Base-by-base conservation (phyloP, 2,113 vertebrate genomes). In the Piprites chloris region DNA sequence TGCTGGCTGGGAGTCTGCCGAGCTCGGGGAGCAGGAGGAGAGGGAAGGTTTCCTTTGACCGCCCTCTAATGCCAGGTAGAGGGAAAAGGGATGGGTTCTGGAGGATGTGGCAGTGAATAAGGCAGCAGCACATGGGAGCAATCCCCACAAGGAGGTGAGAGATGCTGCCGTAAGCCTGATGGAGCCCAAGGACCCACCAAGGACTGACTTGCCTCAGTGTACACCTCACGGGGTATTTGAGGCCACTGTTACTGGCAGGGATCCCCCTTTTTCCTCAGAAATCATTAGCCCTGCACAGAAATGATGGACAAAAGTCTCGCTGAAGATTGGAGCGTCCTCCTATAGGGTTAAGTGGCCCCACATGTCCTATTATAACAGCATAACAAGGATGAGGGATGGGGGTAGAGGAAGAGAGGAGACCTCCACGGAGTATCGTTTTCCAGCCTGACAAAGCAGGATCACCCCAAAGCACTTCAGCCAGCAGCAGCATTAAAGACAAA, bases 61-160 rank as follows among this genome's bases (percentile, higher is more conserved):
- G 94, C 91, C 91, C 87, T 96, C 93, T 95, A 94, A 95, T 53
- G 95, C 84, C 69, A 75, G 49, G 41, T 5, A 61, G 56, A 84
- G 56, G 76, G 27, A 95, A 80, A 86, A 52, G 46, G 5, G 72
- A 18, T 33, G 85, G 65, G 35, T 55, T 42, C 81, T 49, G 67
- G 32, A 78, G 39, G 11, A 66, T 15, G 5, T 1, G 0, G 6
- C 47, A 35, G 53, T 27, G 21, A 23, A 14, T 8, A 50, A 53
- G 59, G 27, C 42, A 55, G 61, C 16, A 28, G 28, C 18, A 35
- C 5, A 8, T 4, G 27, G 53, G 32, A 66, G n/a, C 33, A 52
- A 21, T 9, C 6, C 18, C 24, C 11, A 33, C 12, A 6, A 32
- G 8, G 53, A 73, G 44, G 24, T 23, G 67, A 52, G 65, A 66